Conservation (phyloP, 2,113 vertebrate species). For the Oenanthe oenanthe region DNA sequence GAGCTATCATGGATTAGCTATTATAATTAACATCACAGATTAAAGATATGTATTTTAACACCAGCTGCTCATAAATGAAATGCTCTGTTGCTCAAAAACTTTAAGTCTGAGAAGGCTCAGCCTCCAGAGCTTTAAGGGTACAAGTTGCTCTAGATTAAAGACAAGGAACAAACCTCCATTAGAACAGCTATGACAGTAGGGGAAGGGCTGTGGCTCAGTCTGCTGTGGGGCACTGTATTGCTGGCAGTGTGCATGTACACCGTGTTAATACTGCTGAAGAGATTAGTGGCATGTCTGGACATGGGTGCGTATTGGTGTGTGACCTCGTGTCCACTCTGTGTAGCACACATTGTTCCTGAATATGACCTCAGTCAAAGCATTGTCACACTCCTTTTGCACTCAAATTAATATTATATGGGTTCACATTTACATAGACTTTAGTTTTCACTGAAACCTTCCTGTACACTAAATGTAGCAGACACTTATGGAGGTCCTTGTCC, state of each 20-base stretch:
- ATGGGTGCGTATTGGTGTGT: accelerated
- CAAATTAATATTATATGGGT: background rate
- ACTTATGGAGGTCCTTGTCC: background rate
- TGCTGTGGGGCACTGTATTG: background rate
- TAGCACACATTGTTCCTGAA: background rate
- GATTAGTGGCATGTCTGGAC: background rate
- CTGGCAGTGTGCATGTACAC: background rate
- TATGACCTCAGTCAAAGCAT: background rate
- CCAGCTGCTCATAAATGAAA: background rate
- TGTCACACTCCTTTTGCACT: background rate
- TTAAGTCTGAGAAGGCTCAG: background rate
- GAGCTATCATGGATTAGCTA: background rate
- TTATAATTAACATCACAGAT: background rate
- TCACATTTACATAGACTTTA: background rate
- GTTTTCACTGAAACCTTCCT: background rate
- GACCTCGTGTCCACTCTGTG: background rate
- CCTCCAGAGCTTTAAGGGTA: background rate
- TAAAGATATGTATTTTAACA: background rate
- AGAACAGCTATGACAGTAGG: background rate
- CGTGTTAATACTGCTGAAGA: background rate
- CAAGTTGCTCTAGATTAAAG: background rate
- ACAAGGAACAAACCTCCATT: background rate
- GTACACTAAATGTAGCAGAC: background rate
- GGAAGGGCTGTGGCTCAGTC: background rate
- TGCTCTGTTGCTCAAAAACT: background rate